These are phyloP conservation scores for Drosophila sucinea DNA, from an alignment of 1,140 invertebrate species.

Conservation along the genomic window DNA sequence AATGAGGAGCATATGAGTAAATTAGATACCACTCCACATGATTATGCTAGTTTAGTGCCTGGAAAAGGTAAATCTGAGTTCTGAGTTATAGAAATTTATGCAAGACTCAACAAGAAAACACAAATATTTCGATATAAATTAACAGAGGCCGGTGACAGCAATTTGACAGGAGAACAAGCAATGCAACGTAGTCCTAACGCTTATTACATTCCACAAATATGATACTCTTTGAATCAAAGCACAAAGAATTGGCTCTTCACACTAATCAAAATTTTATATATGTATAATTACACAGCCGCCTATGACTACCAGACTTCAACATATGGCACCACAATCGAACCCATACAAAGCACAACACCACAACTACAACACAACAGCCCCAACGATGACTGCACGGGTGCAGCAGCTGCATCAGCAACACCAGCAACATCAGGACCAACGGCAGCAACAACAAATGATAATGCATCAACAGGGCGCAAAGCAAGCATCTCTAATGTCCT, in stretches of 20 bases:
- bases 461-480: conserved; percentile 38
- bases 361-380: conserved; percentile 68
- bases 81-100: not conserved
- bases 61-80: conserved; percentile 73
- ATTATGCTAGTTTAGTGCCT: conserved; percentile 74
- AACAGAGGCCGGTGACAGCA: conserved; percentile 9
- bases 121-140: conserved; percentile 22
- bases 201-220: conserved; percentile 22
- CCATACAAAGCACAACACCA: conserved; percentile 72
- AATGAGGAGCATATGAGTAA: conserved; percentile 78
- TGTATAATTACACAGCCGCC: conserved; percentile 68
- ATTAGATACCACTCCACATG: conserved; percentile 73
- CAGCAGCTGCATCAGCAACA: conserved; percentile 31
- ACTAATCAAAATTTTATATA: conserved; percentile 69
- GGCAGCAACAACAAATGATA: conserved; percentile 35
- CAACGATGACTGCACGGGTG: conserved; percentile 54
- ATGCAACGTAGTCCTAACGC: conserved; percentile 10
- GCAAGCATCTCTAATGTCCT: conserved; percentile 55
- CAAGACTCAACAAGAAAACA: conserved; percentile 1
- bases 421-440: conserved; percentile 29
- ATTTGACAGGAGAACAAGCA: not conserved
- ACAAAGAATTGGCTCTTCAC: conserved; percentile 56
- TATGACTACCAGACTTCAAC: conserved; percentile 81
- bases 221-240: conserved; percentile 5
- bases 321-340: conserved; percentile 79